Evolutionary conservation across 2,113 vertebrate species (phyloP), one percentile per base, ranked within the genome.

Genomic region (Cheirogaleus medius): DNA sequence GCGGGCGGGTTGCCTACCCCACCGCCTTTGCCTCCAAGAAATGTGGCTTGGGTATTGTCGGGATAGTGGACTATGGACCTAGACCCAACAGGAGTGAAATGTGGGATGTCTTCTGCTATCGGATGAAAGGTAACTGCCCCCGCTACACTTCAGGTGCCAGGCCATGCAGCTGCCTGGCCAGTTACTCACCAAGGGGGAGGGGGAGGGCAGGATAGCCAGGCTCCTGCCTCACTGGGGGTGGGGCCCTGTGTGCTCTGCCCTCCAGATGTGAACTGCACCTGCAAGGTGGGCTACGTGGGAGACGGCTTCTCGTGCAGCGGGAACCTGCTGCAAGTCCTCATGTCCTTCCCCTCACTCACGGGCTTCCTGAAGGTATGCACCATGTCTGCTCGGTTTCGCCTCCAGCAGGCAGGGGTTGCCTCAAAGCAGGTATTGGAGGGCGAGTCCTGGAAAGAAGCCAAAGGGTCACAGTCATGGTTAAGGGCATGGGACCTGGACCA

Each of bases 81-180:
- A 99, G 99, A 91, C 96, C 49, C 87, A 99, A 99, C 92, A 96
- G 99, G 95, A 99, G 98, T 0, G 99, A 99, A 98, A 99, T 96
- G 42, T 99, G 99, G 99, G 99, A 99, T 44, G 98, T 98, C 44
- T 99, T 99, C 99, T 99, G 99, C 98, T 99, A 99, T 98, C 97
- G 99, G 93, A 98, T 99, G 97, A 99, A 99, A 98, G 99, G 99
- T 99, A 96, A 98, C 71, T 90, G 71, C 44, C 32, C 60, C n/a
- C 2, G 18, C 94, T 52, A 14, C 1, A 0, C 78, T 37, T 18
- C 9, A 6, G 52, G 52, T 14, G 10, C 20, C n/a, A 15, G 87
- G 90, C 68, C 58, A 2, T 0, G 1, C 18, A 23, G 85, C 56
- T 1, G 27, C 88, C 85, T 27, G 37, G 69, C 56, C 85, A 34